Evolutionary conservation across 2,888 invertebrate species (phyloP).

Genomic region (Spodoptera exigua): DNA sequence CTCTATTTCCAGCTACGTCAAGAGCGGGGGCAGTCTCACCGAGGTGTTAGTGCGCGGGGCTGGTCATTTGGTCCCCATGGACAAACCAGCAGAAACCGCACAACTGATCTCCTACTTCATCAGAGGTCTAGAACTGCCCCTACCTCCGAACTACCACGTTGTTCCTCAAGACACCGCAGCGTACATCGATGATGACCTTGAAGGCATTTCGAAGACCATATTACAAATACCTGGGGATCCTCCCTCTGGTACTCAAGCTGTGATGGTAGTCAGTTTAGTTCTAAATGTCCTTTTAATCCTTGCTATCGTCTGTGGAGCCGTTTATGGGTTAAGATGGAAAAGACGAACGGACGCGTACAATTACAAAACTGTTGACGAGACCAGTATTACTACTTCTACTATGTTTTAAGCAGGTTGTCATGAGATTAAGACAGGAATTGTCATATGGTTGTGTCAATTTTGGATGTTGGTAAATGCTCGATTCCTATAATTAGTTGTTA

Average conservation of each 20-base stretch:
- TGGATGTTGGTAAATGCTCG: background rate
- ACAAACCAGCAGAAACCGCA: slow-evolving; percentile 87
- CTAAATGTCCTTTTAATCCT: slow-evolving; percentile 71
- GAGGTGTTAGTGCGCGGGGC: slow-evolving; percentile 89
- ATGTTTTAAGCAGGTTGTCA: slow-evolving; percentile 46
- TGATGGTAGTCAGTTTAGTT: slow-evolving; percentile 70
- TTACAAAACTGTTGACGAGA: slow-evolving; percentile 68
- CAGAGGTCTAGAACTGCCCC: slow-evolving; percentile 60
- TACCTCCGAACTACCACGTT: slow-evolving; percentile 60
- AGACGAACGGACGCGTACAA: slow-evolving; percentile 66
- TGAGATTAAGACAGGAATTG: slow-evolving; percentile 30
- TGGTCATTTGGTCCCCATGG: slow-evolving; percentile 90
- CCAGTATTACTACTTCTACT: slow-evolving; percentile 60
- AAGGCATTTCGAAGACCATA: slow-evolving; percentile 48
- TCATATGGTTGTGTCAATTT: slow-evolving; percentile 14
- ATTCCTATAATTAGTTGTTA: slow-evolving; percentile 3
- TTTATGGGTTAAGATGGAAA: slow-evolving; percentile 68
- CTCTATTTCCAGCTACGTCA: slow-evolving; percentile 83
- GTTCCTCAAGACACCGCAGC: slow-evolving; percentile 51
- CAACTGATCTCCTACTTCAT: slow-evolving; percentile 73
- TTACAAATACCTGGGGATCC: slow-evolving; percentile 31
- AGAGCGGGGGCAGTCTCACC: slow-evolving; percentile 86
- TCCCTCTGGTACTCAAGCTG: slow-evolving; percentile 50
- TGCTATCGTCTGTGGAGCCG: slow-evolving; percentile 60
- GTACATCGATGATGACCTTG: slow-evolving; percentile 52